These are phyloP conservation scores for Lemur catta DNA, from an alignment of 2,797 vertebrate genomes.

Conservation along the genomic window DNA sequence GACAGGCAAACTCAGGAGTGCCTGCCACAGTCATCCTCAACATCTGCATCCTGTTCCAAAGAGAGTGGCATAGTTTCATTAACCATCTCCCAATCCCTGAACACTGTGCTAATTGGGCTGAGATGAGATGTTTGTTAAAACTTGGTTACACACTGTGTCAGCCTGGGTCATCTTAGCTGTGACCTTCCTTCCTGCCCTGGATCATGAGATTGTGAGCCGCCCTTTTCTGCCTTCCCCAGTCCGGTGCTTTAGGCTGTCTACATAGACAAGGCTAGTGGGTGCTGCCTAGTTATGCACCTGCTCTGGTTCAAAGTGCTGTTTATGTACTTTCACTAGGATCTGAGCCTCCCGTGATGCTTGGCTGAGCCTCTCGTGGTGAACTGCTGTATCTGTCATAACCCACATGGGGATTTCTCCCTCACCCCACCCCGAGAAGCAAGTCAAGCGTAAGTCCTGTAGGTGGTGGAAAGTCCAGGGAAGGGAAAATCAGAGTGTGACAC, in stretches of 20 bases:
- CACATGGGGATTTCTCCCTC: not conserved
- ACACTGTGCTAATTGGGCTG: not conserved
- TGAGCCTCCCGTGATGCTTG: not conserved
- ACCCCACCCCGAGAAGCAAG: not conserved
- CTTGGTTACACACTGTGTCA: not conserved
- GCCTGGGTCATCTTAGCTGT: not conserved
- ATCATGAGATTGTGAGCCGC: not conserved
- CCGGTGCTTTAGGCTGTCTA: not conserved
- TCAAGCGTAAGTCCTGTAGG: constrained; percentile 23
- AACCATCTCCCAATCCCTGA: not conserved
- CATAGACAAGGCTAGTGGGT: not conserved
- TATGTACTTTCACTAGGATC: not conserved
- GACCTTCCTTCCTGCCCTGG: not conserved
- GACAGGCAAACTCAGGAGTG: not conserved
- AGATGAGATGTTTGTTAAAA: not conserved
- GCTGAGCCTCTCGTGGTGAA: not conserved
- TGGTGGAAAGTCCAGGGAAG: constrained; percentile 18
- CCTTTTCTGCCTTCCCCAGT: not conserved
- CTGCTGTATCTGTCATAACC: not conserved
- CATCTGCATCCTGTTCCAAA: not conserved
- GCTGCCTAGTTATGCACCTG: not conserved
- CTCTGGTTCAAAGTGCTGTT: not conserved
- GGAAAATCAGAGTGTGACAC: not conserved
- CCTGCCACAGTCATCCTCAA: not conserved
- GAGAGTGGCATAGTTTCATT: not conserved